These are phyloP conservation scores for Meleagris gallopavo DNA, from an alignment of 2,113 vertebrate genomes.

Conservation along the genomic window DNA sequence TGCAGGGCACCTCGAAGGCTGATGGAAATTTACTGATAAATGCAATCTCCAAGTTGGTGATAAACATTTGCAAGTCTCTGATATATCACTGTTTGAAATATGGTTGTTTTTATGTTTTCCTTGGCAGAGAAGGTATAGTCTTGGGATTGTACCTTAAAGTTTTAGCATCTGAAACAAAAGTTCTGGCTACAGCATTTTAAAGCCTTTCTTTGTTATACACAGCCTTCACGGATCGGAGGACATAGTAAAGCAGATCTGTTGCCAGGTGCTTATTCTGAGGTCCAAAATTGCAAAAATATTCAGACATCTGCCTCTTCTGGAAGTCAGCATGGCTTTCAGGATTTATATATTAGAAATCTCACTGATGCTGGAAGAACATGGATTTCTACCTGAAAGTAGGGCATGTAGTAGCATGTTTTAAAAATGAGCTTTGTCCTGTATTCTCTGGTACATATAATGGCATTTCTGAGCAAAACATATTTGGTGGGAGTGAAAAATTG, in stretches of 20 bases:
- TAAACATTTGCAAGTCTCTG: slow-evolving; percentile 6
- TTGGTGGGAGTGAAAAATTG: not conserved
- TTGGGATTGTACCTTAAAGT: slow-evolving; percentile 1
- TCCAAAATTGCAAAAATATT: not conserved
- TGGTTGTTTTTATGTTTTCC: slow-evolving; percentile 3
- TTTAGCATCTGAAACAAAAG: not conserved
- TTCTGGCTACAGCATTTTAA: not conserved
- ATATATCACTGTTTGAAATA: slow-evolving; percentile 12
- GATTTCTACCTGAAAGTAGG: not conserved
- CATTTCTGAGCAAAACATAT: not conserved
- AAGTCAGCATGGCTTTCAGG: not conserved
- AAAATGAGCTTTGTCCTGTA: not conserved
- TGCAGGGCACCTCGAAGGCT: not conserved
- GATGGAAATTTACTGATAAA: not conserved
- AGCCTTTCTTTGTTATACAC: not conserved
- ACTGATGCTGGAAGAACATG: not conserved
- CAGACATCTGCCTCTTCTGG: not conserved
- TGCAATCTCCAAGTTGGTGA: not conserved
- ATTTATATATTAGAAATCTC: not conserved
- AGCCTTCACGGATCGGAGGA: not conserved
- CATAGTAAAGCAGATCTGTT: not conserved
- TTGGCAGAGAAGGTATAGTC: not conserved
- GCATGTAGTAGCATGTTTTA: not conserved
- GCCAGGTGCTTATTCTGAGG: not conserved
- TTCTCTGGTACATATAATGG: not conserved